phyloP scores from a whole-genome alignment of 2,113 vertebrate genomes.

The Elachura formosa region DNA sequence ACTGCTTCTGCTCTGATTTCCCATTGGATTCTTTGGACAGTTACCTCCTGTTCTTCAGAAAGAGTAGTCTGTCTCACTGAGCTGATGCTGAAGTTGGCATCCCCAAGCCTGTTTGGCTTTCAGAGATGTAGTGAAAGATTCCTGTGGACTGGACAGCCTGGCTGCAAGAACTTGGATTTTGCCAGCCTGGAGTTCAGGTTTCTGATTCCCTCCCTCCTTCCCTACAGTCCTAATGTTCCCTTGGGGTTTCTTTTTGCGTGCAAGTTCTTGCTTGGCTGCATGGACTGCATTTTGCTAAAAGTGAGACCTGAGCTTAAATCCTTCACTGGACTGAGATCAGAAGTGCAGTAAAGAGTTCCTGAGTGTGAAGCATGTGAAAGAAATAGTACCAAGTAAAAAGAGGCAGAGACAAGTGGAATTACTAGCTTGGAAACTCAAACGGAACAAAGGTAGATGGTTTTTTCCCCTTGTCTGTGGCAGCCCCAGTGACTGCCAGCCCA shows the following conservation, averaged over 20 bases:
- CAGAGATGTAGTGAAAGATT: not conserved
- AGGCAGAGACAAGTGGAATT: not conserved
- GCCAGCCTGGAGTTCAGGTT: not conserved
- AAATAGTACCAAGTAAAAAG: not conserved
- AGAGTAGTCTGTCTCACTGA: not conserved
- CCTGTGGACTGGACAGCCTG: not conserved
- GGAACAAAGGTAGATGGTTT: not conserved
- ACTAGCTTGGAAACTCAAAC: not conserved
- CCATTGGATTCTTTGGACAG: not conserved
- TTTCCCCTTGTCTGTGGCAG: not conserved
- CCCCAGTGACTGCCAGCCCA: not conserved
- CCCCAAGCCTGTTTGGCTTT: not conserved
- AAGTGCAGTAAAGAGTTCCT: not conserved
- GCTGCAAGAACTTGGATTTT: not conserved
- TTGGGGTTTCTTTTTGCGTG: not conserved
- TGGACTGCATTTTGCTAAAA: not conserved
- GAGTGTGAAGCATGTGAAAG: not conserved
- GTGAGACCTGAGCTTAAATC: not conserved
- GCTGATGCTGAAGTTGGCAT: not conserved
- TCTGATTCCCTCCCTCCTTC: not conserved
- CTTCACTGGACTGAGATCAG: not conserved
- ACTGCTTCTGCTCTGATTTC: not conserved
- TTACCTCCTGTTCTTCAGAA: not conserved
- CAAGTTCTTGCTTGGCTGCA: not conserved
- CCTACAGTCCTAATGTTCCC: not conserved